Base-by-base conservation (phyloP, 2,797 vertebrate species). In the Trichosurus vulpecula region DNA sequence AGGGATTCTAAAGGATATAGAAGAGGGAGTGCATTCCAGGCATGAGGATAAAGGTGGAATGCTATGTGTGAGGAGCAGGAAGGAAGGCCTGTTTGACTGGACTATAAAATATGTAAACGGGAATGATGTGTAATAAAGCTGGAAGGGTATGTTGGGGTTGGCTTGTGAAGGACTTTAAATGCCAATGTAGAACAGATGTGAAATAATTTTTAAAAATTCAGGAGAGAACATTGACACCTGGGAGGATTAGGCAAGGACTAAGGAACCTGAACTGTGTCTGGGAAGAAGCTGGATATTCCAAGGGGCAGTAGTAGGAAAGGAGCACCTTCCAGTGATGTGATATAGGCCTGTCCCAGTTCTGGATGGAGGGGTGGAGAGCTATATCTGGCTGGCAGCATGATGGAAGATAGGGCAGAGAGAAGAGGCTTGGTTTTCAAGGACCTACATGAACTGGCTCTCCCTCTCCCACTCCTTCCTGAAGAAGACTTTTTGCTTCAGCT, bases 391-490 rank as follows among this genome's bases (percentile, higher is more conserved):
- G 6, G 6, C 16, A 66, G 91, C 29, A 29, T 52, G 29, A 51
- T 92, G 90, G 29, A 51, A 92, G 90, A n/a, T 41, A 58, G 92
- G 41, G 47, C 2, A 19, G 51, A n/a, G 22, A 51, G 29, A 41
- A 27, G 27, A 93, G 27, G 51, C 35, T 11, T n/a, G 29, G 0
- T 10, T 93, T 57, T 31, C 47, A 27, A 74, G 56, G 74, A 66
- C 54, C 81, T 14, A 9, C 61, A 41, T 13, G 0, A 35, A 1
- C 13, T 6, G 4, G 11, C 0, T 58, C 61, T 41, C 4, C 0
- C 3, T 35, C 51, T 92, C 31, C 31, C 2, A 41, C 31, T 35
- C 35, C 53, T 90, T 51, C 9, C 51, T 1, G 3, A 74, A 61
- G 81, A 55, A 81, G n/a, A 29, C 16, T 10, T 19, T 94, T 90